Percentiles rank a stretch among this genome's conserved stretches.
These are phyloP conservation scores for Euura lappo DNA, from an alignment of 1,140 invertebrate species.

Conservation along the genomic window DNA sequence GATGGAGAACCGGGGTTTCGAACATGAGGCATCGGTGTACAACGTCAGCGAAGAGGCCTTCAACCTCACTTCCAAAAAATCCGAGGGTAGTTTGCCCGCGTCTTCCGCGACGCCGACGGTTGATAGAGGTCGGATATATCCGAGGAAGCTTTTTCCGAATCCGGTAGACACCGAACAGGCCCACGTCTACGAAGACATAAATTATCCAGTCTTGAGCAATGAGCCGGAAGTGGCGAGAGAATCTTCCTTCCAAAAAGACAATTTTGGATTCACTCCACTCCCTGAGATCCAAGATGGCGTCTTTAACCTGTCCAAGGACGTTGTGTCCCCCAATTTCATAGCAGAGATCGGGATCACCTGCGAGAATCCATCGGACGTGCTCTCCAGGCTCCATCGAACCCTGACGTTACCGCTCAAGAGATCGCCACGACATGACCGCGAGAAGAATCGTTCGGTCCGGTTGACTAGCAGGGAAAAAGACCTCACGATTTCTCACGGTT, in stretches of 20 bases:
- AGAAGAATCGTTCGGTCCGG: slow-evolving; percentile 40
- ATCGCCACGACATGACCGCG: slow-evolving; percentile 22
- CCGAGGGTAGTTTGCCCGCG: not conserved
- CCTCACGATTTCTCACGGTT: not conserved
- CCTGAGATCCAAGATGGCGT: not conserved
- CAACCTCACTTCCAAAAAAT: not conserved
- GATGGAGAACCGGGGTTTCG: slow-evolving; percentile 57
- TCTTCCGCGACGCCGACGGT: slow-evolving; percentile 4
- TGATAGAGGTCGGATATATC: slow-evolving; percentile 20
- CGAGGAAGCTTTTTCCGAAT: not conserved
- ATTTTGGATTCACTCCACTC: not conserved
- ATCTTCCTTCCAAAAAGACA: not conserved
- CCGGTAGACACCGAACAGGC: not conserved
- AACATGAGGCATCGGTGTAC: slow-evolving; percentile 41
- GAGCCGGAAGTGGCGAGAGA: not conserved
- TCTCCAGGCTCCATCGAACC: slow-evolving; percentile 36
- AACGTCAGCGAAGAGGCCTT: not conserved
- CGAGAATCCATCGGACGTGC: not conserved
- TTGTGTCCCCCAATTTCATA: not conserved
- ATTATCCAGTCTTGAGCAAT: slow-evolving; percentile 16
- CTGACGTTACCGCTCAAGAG: slow-evolving; percentile 44
- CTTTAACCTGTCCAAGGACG: not conserved
- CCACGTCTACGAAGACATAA: slow-evolving; percentile 56
- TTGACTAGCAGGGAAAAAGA: slow-evolving; percentile 40
- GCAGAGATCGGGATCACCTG: no score